These are phyloP conservation scores for Chloroceryle aenea DNA, from an alignment of 2,113 vertebrate genomes.

Conservation along the genomic window DNA sequence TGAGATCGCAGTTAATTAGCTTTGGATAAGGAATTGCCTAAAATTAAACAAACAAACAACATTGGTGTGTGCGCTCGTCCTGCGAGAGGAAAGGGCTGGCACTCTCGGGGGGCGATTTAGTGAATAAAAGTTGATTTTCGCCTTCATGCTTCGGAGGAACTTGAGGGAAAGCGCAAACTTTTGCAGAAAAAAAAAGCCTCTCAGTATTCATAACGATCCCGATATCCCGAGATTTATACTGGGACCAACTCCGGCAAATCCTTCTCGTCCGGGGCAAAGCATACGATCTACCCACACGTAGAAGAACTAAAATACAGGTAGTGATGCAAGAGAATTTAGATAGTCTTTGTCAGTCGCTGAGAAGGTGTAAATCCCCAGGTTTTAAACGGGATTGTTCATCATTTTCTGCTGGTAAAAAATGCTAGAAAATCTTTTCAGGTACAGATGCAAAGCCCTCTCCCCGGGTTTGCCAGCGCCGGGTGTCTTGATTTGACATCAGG, in stretches of 20 bases:
- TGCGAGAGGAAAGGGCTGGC: background rate
- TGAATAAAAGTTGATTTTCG: slow-evolving; percentile 21
- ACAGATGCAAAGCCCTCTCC: background rate
- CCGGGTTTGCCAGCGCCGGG: background rate
- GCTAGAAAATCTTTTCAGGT: background rate
- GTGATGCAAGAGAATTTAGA: background rate
- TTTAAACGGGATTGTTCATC: background rate
- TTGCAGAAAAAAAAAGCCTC: background rate
- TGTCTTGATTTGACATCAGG: background rate
- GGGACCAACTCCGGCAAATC: background rate
- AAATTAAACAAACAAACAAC: background rate
- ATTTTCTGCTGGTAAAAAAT: background rate
- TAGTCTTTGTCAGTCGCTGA: background rate
- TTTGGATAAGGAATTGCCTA: background rate
- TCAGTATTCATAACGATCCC: background rate
- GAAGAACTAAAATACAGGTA: background rate
- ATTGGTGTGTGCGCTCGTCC: background rate
- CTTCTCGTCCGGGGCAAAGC: background rate
- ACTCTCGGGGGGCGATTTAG: background rate
- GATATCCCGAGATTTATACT: fast-evolving
- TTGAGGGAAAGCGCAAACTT: background rate
- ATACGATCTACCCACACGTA: background rate
- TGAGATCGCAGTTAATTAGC: background rate
- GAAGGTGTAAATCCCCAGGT: background rate
- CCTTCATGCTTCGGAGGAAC: background rate